Evolutionary conservation across 64 coral and sea anemone genomes (phyloP), one percentile per base, ranked within the genome.

Genomic region (Montipora foliosa): DNA sequence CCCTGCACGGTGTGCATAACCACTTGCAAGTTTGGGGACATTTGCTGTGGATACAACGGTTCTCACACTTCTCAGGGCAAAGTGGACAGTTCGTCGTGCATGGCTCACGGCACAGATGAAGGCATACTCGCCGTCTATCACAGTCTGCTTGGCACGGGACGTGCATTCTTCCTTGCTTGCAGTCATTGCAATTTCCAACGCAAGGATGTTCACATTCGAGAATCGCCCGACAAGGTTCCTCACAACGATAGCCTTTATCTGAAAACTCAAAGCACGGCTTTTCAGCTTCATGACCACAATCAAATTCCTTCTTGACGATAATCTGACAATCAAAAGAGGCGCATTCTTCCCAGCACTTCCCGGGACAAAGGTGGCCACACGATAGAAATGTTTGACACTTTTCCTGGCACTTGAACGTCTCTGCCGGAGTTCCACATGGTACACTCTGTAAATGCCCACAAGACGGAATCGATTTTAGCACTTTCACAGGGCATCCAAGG

Each of bases 61-160:
- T 94, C 16, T 89, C 85, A 49, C 93, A 94, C 17, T 90, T 90
- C 29, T 90, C 67, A 4, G 70, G 71, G 58, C 93, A 94, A 7
- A 87, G 93, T 20, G 93, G 93, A 50, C 93, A 94, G 21, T 90
- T 90, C 53, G 74, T 94, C 10, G 93, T 89, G 79, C 93, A 94
- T 21, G 93, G 93, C 44, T 89, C 93, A n/a, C 82, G n/a, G 58
- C 87, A 94, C 55, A 76, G 62, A 80, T 94, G 93, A 13, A 81
- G 86, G 15, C 93, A 94, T 68, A 94, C 87, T 5, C 79, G 69
- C 47, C 46, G 73, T 73, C 93, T 88, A 3, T 90, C 78, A 58
- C 93, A 94, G 51, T 75, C 75, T 1, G 79, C 67, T 24, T 88
- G 16, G 71, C 93, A 94, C 14, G 87, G 79, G 10, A 82, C 60